These are phyloP conservation scores for Paragorgia papillata DNA, from an alignment of 92 coral and sea anemone genomes.

Conservation along the genomic window DNA sequence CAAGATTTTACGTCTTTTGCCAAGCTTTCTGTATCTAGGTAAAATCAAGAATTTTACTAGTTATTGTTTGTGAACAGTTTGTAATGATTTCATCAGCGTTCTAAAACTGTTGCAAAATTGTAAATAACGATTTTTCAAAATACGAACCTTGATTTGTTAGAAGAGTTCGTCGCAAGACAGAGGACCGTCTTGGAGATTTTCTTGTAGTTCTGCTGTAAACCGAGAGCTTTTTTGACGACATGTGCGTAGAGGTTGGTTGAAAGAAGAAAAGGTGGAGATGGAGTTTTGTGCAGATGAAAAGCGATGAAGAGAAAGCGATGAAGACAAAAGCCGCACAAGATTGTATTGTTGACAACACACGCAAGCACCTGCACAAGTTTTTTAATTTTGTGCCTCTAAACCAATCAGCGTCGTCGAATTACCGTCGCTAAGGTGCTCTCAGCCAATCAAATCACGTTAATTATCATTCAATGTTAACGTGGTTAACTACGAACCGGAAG, in stretches of 20 bases:
- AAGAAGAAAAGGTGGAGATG: slow-evolving; percentile 25
- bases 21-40: neutral
- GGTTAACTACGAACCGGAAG: slow-evolving; percentile 5
- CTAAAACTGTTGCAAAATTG: neutral
- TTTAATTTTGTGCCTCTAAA: neutral
- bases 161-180: neutral
- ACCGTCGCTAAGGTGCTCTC: neutral
- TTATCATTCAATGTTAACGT: neutral
- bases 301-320: slow-evolving; percentile 5
- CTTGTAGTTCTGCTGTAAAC: neutral
- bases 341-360: slow-evolving; percentile 38
- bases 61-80: neutral
- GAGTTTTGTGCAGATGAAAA: slow-evolving; percentile 19
- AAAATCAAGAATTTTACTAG: neutral
- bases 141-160: neutral
- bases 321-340: slow-evolving; percentile 11
- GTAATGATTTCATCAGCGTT: neutral
- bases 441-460: slow-evolving; percentile 34
- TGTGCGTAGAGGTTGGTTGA: slow-evolving; percentile 1
- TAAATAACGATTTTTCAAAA: neutral
- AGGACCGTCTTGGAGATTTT: neutral
- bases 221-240: neutral
- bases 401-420: slow-evolving; percentile 31
- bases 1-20: neutral
- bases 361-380: slow-evolving; percentile 28